Percentiles rank a stretch among this genome's conserved stretches.
These are phyloP conservation scores for Drosophila rhopaloa DNA, from an alignment of 1,140 invertebrate species.

Conservation along the genomic window DNA sequence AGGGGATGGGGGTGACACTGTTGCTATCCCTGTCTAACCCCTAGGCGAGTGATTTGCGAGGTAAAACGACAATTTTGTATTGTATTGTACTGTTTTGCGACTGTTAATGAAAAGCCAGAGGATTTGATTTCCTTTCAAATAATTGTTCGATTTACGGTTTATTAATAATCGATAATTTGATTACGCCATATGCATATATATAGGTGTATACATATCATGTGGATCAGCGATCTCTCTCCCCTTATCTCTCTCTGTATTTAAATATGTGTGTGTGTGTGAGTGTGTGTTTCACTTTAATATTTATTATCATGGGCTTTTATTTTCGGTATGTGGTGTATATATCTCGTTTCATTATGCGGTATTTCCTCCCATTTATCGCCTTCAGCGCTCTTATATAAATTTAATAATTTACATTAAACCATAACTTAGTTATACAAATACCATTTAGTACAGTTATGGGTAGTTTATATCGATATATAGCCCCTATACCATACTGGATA, in stretches of 20 bases:
- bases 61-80: slow-evolving; percentile 13
- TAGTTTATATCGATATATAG: slow-evolving; percentile 44
- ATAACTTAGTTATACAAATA: slow-evolving; percentile 75
- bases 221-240: slow-evolving; percentile 58
- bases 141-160: slow-evolving; percentile 61
- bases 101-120: slow-evolving; percentile 21
- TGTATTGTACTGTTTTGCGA: not conserved
- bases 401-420: slow-evolving; percentile 75
- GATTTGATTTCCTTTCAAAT: slow-evolving; percentile 52
- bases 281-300: slow-evolving; percentile 20
- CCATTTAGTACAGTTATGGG: slow-evolving; percentile 64
- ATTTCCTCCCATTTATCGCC: slow-evolving; percentile 29
- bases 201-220: slow-evolving; percentile 70
- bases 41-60: slow-evolving; percentile 4
- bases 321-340: slow-evolving; percentile 41
- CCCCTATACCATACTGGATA: slow-evolving; percentile 20
- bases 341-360: slow-evolving; percentile 34
- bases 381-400: slow-evolving; percentile 36
- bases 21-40: slow-evolving; percentile 17
- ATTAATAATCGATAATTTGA: slow-evolving; percentile 81
- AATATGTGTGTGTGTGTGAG: slow-evolving; percentile 5
- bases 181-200: slow-evolving; percentile 78
- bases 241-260: slow-evolving; percentile 4
- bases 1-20: not conserved
- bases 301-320: slow-evolving; percentile 54